Percentiles rank a stretch among this genome's conserved stretches.
These are phyloP conservation scores for Eidolon dupreanum DNA, from an alignment of 2,797 vertebrate species.

Conservation along the genomic window DNA sequence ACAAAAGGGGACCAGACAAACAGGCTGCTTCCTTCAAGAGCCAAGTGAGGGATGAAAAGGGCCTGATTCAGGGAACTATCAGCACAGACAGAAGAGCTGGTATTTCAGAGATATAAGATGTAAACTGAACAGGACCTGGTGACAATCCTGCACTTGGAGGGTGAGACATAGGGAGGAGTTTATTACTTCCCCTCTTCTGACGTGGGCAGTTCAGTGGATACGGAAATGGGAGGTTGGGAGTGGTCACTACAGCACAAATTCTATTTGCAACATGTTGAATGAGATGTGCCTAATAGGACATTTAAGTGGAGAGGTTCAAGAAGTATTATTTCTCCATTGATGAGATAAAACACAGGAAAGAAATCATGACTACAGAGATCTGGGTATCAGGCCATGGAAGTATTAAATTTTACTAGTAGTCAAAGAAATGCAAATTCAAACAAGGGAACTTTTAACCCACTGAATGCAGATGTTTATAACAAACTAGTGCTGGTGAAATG, in stretches of 20 bases:
- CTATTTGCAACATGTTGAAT: not conserved
- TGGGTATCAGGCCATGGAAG: not conserved
- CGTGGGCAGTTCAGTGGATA: not conserved
- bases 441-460: not conserved
- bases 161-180: not conserved
- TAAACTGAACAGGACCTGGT: not conserved
- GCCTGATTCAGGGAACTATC: not conserved
- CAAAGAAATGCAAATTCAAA: conserved; percentile 34
- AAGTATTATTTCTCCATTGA: not conserved
- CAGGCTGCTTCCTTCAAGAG: not conserved
- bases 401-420: not conserved
- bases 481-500: not conserved
- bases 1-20: not conserved
- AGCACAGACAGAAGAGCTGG: not conserved
- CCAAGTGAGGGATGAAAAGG: not conserved
- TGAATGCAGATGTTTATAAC: not conserved
- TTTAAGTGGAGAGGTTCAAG: not conserved
- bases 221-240: not conserved
- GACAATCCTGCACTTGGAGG: not conserved
- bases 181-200: not conserved
- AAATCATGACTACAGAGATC: not conserved
- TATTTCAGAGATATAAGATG: not conserved
- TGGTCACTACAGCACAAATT: not conserved
- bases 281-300: not conserved
- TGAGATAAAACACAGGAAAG: not conserved